Conservation (phyloP, 1,140 invertebrate species). For the Paramacrobiotus metropolitanus region DNA sequence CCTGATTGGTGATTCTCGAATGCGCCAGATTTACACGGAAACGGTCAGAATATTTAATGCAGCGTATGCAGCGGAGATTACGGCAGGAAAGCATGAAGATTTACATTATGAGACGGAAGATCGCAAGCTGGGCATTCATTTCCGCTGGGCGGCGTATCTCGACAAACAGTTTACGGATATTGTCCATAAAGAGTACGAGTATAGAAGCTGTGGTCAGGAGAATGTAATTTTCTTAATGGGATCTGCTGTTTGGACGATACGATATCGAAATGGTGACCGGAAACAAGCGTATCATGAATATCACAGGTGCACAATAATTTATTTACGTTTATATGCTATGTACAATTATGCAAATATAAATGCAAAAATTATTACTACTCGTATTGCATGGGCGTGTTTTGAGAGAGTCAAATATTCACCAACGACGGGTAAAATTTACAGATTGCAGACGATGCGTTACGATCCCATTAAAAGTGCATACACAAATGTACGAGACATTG, state of each 20-base stretch:
- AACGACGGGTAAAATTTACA: too few relatives aligned
- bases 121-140: neutral
- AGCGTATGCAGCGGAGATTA: neutral
- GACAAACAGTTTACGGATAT: neutral
- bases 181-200: neutral
- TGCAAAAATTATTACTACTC: too few relatives aligned
- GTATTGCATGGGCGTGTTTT: too few relatives aligned
- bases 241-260: neutral
- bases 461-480: too few relatives aligned
- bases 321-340: too few relatives aligned
- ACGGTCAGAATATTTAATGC: neutral
- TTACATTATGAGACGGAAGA: neutral
- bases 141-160: neutral
- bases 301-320: neutral
- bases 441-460: too few relatives aligned
- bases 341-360: too few relatives aligned
- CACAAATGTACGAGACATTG: too few relatives aligned
- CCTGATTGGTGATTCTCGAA: neutral
- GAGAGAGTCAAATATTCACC: too few relatives aligned
- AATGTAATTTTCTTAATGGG: too few relatives aligned
- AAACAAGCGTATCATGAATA: neutral
- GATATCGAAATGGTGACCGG: neutral
- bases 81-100: neutral
- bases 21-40: neutral
- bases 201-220: too few relatives aligned